Evolutionary conservation across 2,113 vertebrate species (phyloP).

Genomic region (Nettapus auritus): DNA sequence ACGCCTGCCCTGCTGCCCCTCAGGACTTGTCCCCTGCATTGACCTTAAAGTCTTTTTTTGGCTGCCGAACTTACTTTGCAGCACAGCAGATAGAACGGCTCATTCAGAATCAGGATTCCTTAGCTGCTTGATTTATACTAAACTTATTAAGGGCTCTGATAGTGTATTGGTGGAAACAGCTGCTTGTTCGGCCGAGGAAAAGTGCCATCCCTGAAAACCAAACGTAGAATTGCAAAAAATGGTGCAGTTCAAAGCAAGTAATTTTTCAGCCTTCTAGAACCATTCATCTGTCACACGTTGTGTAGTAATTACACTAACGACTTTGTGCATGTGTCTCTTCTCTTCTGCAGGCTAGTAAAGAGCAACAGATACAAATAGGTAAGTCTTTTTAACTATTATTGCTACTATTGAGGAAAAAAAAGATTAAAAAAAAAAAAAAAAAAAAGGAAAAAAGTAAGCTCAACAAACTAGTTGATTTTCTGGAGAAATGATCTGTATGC

Average conservation of each 20-base stretch:
- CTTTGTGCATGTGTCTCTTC: constrained; percentile 57
- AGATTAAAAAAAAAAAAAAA: no score
- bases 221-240: background rate
- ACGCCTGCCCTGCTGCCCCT: background rate
- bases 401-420: background rate
- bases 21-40: background rate
- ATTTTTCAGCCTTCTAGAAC: background rate
- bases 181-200: background rate
- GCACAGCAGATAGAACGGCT: background rate
- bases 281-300: background rate
- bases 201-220: background rate
- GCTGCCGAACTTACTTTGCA: background rate
- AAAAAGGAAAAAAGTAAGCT: background rate
- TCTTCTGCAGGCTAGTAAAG: constrained; percentile 72
- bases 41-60: background rate
- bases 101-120: background rate
- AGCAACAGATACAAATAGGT: constrained; percentile 75
- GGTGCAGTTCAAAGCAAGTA: background rate
- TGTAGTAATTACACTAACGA: constrained; percentile 44
- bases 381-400: constrained; percentile 16
- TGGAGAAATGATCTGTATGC: background rate
- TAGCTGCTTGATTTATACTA: background rate
- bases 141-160: background rate
- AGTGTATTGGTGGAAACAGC: background rate
- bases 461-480: background rate